Percentiles rank a stretch among this genome's conserved stretches.
phyloP scores from a whole-genome alignment of 2,113 vertebrate genomes.

The Zootoca vivipara region DNA sequence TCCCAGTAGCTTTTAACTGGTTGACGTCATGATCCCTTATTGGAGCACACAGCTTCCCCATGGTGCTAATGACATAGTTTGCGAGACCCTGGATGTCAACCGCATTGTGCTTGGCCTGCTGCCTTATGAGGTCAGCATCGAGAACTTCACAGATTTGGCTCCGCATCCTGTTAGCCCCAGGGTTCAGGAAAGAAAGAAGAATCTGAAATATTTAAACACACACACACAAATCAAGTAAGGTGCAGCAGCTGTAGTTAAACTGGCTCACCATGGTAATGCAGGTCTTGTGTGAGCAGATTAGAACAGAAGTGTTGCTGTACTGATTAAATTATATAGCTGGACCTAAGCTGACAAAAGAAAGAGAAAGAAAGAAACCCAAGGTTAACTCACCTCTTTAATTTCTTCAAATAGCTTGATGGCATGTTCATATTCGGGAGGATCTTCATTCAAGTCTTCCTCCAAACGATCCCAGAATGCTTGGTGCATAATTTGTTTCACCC shows the following conservation, averaged over 20 bases:
- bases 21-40: conserved; percentile 86
- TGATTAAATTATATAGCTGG: not conserved
- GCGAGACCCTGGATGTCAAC: conserved; percentile 90
- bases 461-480: conserved; percentile 93
- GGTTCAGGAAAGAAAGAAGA: conserved; percentile 90
- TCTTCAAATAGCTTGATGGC: conserved; percentile 91
- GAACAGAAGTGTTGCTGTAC: not conserved
- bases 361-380: not conserved
- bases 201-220: conserved; percentile 71
- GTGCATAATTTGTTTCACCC: conserved; percentile 86
- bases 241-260: not conserved
- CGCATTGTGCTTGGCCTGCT: conserved; percentile 88
- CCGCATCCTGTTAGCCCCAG: conserved; percentile 88
- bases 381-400: conserved; percentile 86
- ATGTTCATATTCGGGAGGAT: conserved; percentile 89
- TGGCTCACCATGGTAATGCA: not conserved
- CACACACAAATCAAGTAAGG: not conserved
- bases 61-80: conserved; percentile 87
- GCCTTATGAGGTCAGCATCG: conserved; percentile 89
- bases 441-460: conserved; percentile 85
- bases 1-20: conserved; percentile 82
- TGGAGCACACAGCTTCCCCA: conserved; percentile 92
- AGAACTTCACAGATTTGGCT: conserved; percentile 93
- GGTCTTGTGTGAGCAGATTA: not conserved
- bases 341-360: not conserved